Percentiles rank a stretch among this genome's conserved stretches.
Conservation (phyloP, 1,140 invertebrate genomes). For the Yoshiicerus persimilis region DNA sequence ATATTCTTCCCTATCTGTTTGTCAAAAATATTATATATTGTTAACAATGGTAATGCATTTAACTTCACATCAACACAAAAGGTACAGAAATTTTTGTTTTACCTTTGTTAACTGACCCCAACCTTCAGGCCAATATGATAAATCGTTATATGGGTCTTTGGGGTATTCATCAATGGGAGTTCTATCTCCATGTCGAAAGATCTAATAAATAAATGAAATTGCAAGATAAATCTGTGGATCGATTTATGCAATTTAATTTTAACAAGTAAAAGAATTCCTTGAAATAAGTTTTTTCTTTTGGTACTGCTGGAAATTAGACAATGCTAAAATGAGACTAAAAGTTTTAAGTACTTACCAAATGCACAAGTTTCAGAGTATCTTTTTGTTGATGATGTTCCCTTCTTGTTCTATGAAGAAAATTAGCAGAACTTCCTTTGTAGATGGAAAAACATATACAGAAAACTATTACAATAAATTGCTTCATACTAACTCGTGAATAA, state of each 20-base stretch:
- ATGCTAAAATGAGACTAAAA: too few relatives aligned
- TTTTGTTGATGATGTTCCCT: background rate
- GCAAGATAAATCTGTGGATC: too few relatives aligned
- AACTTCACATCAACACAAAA: background rate
- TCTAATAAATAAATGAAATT: constrained; percentile 53
- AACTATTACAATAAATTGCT: background rate
- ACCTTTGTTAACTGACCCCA: constrained; percentile 71
- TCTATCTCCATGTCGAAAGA: constrained; percentile 60
- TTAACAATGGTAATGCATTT: background rate
- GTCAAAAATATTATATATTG: background rate
- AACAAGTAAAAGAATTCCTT: too few relatives aligned
- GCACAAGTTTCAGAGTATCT: background rate
- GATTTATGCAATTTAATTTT: too few relatives aligned
- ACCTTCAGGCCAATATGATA: constrained; percentile 66
- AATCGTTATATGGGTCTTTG: constrained; percentile 69
- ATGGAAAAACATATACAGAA: background rate
- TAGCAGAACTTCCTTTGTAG: background rate
- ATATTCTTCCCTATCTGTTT: constrained; percentile 73
- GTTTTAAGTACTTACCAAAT: background rate
- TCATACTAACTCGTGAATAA: background rate
- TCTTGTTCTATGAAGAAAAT: background rate
- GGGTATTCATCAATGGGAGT: constrained; percentile 67
- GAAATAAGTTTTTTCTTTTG: too few relatives aligned
- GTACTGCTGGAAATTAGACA: too few relatives aligned
- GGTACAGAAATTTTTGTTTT: constrained; percentile 37